These are phyloP conservation scores for Phrynocephalus vlangalii DNA, from an alignment of 2,797 vertebrate genomes.

Conservation along the genomic window DNA sequence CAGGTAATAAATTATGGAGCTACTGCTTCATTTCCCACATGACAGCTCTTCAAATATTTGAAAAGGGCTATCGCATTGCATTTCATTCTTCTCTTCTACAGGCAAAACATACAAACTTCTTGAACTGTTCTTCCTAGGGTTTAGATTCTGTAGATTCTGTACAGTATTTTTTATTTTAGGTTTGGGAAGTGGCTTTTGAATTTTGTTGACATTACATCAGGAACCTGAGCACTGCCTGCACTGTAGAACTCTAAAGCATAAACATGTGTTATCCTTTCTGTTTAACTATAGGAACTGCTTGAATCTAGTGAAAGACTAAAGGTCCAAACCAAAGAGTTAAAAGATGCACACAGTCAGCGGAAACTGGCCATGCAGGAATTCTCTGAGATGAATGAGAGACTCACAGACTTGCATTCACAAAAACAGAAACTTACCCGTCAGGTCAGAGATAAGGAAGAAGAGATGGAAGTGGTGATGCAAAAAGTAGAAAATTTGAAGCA, in stretches of 20 bases:
- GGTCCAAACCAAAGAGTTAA: constrained; percentile 95
- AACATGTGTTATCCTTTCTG: constrained; percentile 78
- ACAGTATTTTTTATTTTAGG: constrained; percentile 43
- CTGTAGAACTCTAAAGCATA: constrained; percentile 63
- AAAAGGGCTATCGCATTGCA: no score
- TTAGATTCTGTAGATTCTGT: constrained; percentile 14
- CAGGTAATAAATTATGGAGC: no score
- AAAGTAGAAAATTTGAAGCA: constrained; percentile 93
- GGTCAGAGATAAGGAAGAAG: constrained; percentile 97
- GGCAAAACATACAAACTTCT: no score
- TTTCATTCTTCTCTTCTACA: no score
- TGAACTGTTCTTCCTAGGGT: not conserved
- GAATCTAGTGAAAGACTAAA: constrained; percentile 86
- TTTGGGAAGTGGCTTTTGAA: constrained; percentile 21
- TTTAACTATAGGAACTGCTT: constrained; percentile 84
- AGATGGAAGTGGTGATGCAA: constrained; percentile 91
- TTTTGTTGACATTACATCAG: constrained; percentile 54
- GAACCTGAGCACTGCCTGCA: constrained; percentile 50
- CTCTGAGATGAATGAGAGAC: constrained; percentile 94
- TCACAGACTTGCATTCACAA: constrained; percentile 92
- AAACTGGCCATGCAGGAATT: constrained; percentile 97
- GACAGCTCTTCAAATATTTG: no score
- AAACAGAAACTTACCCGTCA: constrained; percentile 96
- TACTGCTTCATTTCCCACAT: no score
- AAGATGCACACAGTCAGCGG: constrained; percentile 96